Percentiles rank a stretch among this genome's conserved stretches.
phyloP scores from a whole-genome alignment of 2,113 vertebrate species.

The Entelurus aequoreus region DNA sequence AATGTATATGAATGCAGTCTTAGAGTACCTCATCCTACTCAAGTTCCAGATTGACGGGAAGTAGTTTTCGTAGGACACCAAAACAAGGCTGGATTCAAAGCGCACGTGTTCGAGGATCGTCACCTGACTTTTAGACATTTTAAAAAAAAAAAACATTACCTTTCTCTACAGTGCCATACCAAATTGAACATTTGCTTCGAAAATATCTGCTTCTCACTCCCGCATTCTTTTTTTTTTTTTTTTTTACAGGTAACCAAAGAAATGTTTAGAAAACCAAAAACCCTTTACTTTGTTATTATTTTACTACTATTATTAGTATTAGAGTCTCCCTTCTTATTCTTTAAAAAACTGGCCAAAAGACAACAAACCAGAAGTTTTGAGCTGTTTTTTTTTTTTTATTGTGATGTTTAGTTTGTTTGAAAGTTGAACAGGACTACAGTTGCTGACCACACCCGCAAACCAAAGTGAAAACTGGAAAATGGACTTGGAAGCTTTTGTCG shows the following conservation, averaged over 20 bases:
- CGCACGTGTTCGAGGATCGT: slow-evolving; percentile 69
- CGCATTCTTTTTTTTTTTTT: slow-evolving; percentile 63
- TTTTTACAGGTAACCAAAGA: slow-evolving; percentile 84
- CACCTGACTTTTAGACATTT: slow-evolving; percentile 58
- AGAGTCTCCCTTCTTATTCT: slow-evolving; percentile 32
- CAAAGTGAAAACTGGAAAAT: slow-evolving; percentile 70
- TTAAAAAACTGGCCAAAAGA: slow-evolving; percentile 73
- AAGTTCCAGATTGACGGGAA: slow-evolving; percentile 63
- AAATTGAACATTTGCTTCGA: slow-evolving; percentile 67
- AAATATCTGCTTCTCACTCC: slow-evolving; percentile 54
- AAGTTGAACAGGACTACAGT: slow-evolving; percentile 58
- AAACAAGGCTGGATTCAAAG: slow-evolving; percentile 63
- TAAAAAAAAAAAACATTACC: no score
- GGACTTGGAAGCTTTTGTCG: slow-evolving; percentile 55
- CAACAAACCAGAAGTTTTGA: slow-evolving; percentile 62
- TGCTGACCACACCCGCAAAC: slow-evolving; percentile 74
- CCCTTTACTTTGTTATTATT: slow-evolving; percentile 61
- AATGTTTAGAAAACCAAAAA: slow-evolving; percentile 81
- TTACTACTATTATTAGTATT: slow-evolving; percentile 9
- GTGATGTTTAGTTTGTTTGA: slow-evolving; percentile 33
- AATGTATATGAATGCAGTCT: slow-evolving; percentile 65
- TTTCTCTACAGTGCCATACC: slow-evolving; percentile 70
- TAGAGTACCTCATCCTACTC: slow-evolving; percentile 78
- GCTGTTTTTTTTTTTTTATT: slow-evolving; percentile 41
- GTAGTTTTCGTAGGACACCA: slow-evolving; percentile 69